phyloP scores from a whole-genome alignment of 2,797 vertebrate genomes.

The Hylomyscus alleni region DNA sequence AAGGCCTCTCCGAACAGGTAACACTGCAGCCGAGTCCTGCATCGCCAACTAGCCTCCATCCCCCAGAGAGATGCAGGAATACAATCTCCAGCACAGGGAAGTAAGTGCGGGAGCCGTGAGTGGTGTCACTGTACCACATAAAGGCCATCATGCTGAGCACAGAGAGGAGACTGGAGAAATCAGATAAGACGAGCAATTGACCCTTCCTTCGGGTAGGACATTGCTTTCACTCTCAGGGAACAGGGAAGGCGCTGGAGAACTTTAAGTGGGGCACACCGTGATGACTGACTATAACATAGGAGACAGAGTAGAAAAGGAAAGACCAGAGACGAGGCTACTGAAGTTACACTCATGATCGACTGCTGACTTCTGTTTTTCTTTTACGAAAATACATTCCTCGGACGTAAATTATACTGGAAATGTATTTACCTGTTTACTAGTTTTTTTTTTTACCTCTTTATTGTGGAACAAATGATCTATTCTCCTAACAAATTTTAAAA shows the following conservation, averaged over 20 bases:
- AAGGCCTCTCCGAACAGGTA: not conserved
- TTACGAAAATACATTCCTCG: not conserved
- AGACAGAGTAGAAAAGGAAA: not conserved
- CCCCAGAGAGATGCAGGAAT: not conserved
- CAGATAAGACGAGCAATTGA: not conserved
- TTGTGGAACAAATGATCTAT: not conserved
- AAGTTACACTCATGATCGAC: too few species aligned
- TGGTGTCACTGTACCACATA: not conserved
- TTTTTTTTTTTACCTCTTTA: not conserved
- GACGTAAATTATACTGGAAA: not conserved
- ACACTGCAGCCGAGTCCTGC: not conserved
- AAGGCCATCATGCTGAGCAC: not conserved
- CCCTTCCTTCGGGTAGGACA: not conserved
- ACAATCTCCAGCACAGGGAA: not conserved
- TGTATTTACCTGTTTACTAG: not conserved
- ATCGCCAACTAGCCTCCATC: not conserved
- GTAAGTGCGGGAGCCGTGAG: not conserved
- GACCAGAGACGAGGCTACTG: not conserved
- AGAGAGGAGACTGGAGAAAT: not conserved
- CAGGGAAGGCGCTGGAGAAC: not conserved
- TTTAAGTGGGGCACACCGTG: not conserved
- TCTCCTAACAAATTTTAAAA: not conserved
- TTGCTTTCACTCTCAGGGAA: not conserved
- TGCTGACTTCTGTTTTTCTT: not conserved
- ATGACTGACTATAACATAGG: not conserved